Evolutionary conservation across 2,797 vertebrate genomes (phyloP), one percentile per base, ranked within the genome.

Genomic region (Zenarchopterus dispar): DNA sequence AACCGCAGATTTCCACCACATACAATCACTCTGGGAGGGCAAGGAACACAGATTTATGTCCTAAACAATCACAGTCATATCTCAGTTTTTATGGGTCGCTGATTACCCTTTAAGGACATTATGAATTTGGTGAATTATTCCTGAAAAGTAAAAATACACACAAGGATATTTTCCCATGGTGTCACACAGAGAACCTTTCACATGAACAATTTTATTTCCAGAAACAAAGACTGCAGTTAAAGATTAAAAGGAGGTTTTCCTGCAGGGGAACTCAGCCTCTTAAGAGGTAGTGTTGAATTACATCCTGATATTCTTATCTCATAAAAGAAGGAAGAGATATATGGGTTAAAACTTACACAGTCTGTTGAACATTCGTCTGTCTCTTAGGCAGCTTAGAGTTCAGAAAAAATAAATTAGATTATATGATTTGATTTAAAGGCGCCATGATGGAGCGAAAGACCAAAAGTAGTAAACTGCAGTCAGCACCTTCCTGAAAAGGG

Each of bases 221-320:
- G 71, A 80, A 84, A 82, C 75, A 79, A 90, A 86, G 76, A 74
- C 77, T 85, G 76, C 73, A 62, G 90, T 91, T 93, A 92, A 92
- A 89, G 71, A 92, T 93, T 93, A 92, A 92, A 91, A 84, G 81
- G 73, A 84, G 82, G 60, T 72, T 77, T 83, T 91, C 69, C 62
- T 68, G 63, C 61, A 70, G 59, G 67, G 72, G 64, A 88, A 73
- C 68, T 75, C 62, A n/a, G 68, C 63, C 85, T 78, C 79, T 84
- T 76, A 75, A 76, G 76, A 50, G 68, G 80, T 69, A 83, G 72
- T 79, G 69, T 85, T 85, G 71, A 86, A 90, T 87, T 86, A 85
- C 77, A 85, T 76, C 72, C 80, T 84, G 78, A 84, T 88, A 70
- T 70, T 77, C 61, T 83, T 78, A 80, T 82, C 81, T 78, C 18